Base-by-base conservation (phyloP, 2,888 invertebrate genomes). In the Xestia ashworthii region DNA sequence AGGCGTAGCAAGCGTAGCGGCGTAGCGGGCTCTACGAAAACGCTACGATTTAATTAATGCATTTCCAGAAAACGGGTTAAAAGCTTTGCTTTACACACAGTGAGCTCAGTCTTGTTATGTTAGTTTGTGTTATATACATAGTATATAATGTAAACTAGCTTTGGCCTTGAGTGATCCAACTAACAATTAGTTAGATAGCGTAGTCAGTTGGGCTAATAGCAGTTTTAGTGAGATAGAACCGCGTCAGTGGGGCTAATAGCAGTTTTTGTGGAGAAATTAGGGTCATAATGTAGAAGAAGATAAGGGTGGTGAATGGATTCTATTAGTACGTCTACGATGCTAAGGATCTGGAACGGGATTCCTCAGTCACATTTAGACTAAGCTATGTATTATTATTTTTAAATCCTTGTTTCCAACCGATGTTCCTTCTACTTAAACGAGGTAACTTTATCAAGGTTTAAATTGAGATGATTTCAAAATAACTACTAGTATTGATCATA, bases 11-110 rank as follows among this genome's bases (percentile, higher is more conserved):
- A 78, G 58, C 68, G 76, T 72, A 74, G 78, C 60, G 50, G 71
- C 88, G 88, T 87, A 89, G 85, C 79, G 82, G 48, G 68, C 72
- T 82, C 90, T 89, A 88, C 89, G 89, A 83, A 85, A 89, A 86
- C 68, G 87, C 90, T 89, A 88, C 86, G 84, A 88, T 85, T 85
- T 90, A 89, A 88, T 90, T 87, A 87, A 83, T 89, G 82, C 82
- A 88, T 85, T 90, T 80, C 74, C 77, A 83, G 85, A 84, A 84
- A 87, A 83, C 78, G 83, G 84, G 82, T 86, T 82, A 88, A 84
- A 87, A 85, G 84, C 86, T 83, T 80, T 89, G 80, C 76, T 84
- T 85, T 83, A 86, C 85, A 84, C 82, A 84, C 80, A 84, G 80
- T 84, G 78, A 81, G 83, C 80, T 79, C 64, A 83, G 80, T 75